These are phyloP conservation scores for Pangasius macronema DNA, from an alignment of 2,797 vertebrate genomes.

Conservation along the genomic window DNA sequence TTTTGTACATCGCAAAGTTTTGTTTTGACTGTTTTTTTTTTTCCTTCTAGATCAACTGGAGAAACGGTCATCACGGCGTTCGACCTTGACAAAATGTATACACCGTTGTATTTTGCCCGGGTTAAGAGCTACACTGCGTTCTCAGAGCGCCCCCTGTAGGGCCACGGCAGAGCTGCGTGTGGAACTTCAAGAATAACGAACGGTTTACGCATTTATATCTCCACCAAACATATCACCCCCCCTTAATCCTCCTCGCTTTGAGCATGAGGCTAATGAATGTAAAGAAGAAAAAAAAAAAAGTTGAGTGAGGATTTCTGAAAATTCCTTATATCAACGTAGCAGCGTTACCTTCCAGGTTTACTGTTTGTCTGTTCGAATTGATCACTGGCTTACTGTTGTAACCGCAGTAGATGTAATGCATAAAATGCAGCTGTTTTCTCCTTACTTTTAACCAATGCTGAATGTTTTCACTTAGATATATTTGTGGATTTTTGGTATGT, in stretches of 20 bases:
- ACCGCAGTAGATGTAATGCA: background rate
- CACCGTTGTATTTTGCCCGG: slow-evolving; percentile 91
- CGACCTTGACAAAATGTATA: slow-evolving; percentile 96
- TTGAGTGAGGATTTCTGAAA: slow-evolving; percentile 20
- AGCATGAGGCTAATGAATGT: slow-evolving; percentile 50
- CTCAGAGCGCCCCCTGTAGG: slow-evolving; percentile 91
- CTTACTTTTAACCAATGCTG: slow-evolving; percentile 15
- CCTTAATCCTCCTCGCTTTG: slow-evolving; percentile 25
- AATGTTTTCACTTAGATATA: slow-evolving; percentile 10
- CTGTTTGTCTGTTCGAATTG: slow-evolving; percentile 11
- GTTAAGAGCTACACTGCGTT: slow-evolving; percentile 96
- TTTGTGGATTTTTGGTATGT: slow-evolving; percentile 23
- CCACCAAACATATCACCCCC: background rate
- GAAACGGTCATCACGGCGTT: slow-evolving; percentile 92
- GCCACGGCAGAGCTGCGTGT: slow-evolving; percentile 46
- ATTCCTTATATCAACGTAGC: slow-evolving; percentile 20
- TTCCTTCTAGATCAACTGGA: slow-evolving; percentile 81
- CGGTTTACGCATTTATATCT: slow-evolving; percentile 32
- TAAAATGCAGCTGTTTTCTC: slow-evolving; percentile 21
- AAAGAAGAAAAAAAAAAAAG: background rate
- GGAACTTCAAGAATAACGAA: slow-evolving; percentile 45
- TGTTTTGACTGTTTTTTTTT: background rate
- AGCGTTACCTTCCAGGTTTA: slow-evolving; percentile 8
- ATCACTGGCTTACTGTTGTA: slow-evolving; percentile 16
- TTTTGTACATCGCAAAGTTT: background rate